phyloP scores from a whole-genome alignment of 2,797 vertebrate genomes.

The Sandelia bainsii region DNA sequence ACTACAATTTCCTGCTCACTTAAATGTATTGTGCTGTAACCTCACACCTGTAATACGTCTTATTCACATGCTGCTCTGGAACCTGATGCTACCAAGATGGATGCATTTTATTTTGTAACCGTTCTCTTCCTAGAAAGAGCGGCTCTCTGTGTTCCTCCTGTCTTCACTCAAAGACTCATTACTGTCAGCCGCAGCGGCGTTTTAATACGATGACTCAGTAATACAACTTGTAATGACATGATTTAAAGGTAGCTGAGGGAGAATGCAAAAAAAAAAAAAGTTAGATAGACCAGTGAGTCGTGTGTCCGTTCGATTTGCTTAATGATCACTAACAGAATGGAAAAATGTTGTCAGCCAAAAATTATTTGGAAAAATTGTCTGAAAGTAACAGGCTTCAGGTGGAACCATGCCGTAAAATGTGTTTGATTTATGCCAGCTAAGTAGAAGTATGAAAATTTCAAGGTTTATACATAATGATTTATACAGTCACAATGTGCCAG shows the following conservation, averaged over 20 bases:
- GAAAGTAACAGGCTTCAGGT: neutral
- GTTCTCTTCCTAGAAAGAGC: neutral
- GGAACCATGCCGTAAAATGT: neutral
- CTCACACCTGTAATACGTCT: neutral
- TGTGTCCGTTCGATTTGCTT: neutral
- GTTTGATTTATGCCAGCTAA: neutral
- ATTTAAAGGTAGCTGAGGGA: constrained; percentile 18
- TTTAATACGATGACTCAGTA: constrained; percentile 17
- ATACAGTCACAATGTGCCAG: neutral
- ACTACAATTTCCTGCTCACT: neutral
- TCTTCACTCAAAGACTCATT: neutral
- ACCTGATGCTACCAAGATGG: neutral
- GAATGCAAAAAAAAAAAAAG: neutral
- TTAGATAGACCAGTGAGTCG: neutral
- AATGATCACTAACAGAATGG: neutral
- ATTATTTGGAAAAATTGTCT: neutral
- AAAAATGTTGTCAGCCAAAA: neutral
- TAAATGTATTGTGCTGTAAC: neutral
- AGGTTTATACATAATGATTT: neutral
- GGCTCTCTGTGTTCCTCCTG: neutral
- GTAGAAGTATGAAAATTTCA: neutral
- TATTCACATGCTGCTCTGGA: constrained; percentile 6
- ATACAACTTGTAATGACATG: constrained; percentile 23
- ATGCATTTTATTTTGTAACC: neutral
- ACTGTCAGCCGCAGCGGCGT: constrained; percentile 21